Base-by-base conservation (phyloP, 2,888 invertebrate species). In the Andrena hattorfiana region DNA sequence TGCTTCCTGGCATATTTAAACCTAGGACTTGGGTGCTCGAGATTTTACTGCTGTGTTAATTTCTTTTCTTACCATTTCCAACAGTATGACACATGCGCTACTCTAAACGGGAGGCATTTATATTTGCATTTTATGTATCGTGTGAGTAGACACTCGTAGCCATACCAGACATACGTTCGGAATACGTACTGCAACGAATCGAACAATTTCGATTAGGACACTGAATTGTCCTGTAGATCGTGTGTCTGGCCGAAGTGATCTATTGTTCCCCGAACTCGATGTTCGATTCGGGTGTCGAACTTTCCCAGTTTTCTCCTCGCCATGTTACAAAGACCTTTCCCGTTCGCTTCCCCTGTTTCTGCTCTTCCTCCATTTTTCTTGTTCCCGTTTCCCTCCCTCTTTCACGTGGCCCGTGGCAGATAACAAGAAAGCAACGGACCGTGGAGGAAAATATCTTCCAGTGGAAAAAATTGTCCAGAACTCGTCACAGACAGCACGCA, bases 401-500 rank as follows among this genome's bases (percentile, higher is more conserved):
- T 76, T 70, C 77, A 56, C 78, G 60, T 35, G 81, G 68, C 71
- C 77, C 71, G 76, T 76, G 78, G 74, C 86, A 77, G 91, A 91
- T 93, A 93, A 93, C 92, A 92, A 92, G 92, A 90, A 90, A 89
- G 91, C 91, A 91, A 81, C 90, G 86, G 87, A 91, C 88, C 91
- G 90, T 89, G 87, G 90, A 87, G 76, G 79, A 87, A 91, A 91
- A 90, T 91, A 91, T 91, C 89, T 90, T 88, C 85, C 87, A 78
- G 42, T 23, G 82, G 87, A 89, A 90, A 91, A 92, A 92, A 93
- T 91, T 91, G 91, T 91, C 89, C 89, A 81, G 81, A 81, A 82
- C 84, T 85, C 88, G 88, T 89, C 88, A 88, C 78, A 68, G 84
- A 78, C 81, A 81, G 77, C 72, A 67, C 71, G 72, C 72, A 56